Evolutionary conservation across 1,140 invertebrate species (phyloP), one percentile per base, ranked within the genome.

Genomic region (Plodia interpunctella): DNA sequence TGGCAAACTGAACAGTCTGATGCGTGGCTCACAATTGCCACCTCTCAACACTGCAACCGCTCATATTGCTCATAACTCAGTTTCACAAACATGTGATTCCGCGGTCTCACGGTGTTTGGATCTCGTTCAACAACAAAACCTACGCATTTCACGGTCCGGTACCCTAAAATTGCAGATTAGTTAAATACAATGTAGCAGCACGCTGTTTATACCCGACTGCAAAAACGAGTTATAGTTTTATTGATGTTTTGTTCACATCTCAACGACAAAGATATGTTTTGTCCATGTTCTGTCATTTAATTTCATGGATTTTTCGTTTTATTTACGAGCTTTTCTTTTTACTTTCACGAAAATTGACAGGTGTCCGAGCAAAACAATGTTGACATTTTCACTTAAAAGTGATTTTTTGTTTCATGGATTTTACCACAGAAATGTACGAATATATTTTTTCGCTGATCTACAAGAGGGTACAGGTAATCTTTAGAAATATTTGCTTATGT

Each of bases 11-110:
- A 70, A 74, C 70, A 66, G 70, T 55, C 68, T 74, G 65, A 68
- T 78, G 70, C 66, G 70, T 75, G 76, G 74, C 72, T 67, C 74
- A 64, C 74, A 73, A 72, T 72, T 68, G 67, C 66, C 75, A 73
- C 70, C 72, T 72, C 70, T 59, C 68, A 62, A 49, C 59, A 72
- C 71, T 72, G 63, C 71, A 67, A 73, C 62, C 59, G 53, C 64
- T 66, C 62, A 60, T 56, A 67, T 72, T 70, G 70, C 70, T 75
- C 66, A 69, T 71, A 59, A 49, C 57, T 60, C 62, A 56, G 38
- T 70, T 68, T 70, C 57, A 69, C 62, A 70, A 65, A 64, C 57
- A 67, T 56, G 51, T 60, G 30, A 56, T 67, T 65, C 62, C 59
- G 56, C 60, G 56, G 53, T 62, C 65, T 55, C 52, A 60, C 60